Evolutionary conservation across 2,797 vertebrate species (phyloP), one percentile per base, ranked within the genome.

Genomic region (Muscicapa striata): DNA sequence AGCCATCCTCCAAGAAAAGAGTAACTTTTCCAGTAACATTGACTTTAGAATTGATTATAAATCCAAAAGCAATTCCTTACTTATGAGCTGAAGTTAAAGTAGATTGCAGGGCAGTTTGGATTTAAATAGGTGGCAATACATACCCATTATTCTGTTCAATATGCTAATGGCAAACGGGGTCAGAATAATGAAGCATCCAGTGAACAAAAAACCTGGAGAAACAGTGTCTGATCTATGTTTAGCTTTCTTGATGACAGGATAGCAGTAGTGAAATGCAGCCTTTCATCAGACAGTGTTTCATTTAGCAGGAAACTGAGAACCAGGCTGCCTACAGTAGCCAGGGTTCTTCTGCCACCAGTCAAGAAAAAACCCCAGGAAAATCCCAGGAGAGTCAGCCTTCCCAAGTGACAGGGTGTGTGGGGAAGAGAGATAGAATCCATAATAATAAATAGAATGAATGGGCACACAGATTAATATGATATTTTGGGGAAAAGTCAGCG

Each of bases 31-130:
- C 89, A 83, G 58, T 92, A 94, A 51, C 23, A 89, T 83, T 87
- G 89, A 89, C 54, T 80, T 67, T 10, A 67, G 64, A 91, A 94
- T 95, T 89, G 72, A 92, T 94, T 89, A 62, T 58, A 82, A 93
- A 89, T 90, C 58, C 49, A 54, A 32, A 91, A 77, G 64, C 82
- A 93, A 93, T 93, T 81, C 70, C 34, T 73, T 80, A 81, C 46
- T 89, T 90, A 66, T 55, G 26, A 87, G 79, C 52, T 85, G 34
- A 46, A 79, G 51, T 83, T 89, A 77, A 92, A 91, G 81, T 61
- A 84, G 75, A 80, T 79, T 89, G 81, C 68, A 87, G 1, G 45
- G 68, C 61, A 83, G 70, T 93, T 92, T 80, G 49, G 29, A 38
- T 93, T 94, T 94, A 91, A 94, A 76, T 80, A 91, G 91, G 91